Evolutionary conservation across 2,113 vertebrate species (phyloP).

Genomic region (Lynx canadensis): DNA sequence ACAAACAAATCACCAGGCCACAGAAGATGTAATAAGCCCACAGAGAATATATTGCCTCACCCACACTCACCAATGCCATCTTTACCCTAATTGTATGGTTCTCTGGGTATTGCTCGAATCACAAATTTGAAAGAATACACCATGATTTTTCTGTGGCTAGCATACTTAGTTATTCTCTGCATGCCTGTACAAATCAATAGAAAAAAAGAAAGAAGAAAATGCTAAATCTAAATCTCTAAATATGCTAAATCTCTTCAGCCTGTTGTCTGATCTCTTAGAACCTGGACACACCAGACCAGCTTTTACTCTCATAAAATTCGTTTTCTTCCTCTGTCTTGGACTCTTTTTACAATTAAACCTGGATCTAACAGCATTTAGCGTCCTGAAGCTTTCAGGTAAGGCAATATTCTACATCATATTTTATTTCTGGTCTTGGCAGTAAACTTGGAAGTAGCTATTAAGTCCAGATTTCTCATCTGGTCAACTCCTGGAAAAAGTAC

Average conservation of each 20-base stretch:
- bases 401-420: conserved; percentile 67
- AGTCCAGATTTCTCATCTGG: conserved; percentile 68
- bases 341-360: conserved; percentile 58
- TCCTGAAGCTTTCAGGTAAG: conserved; percentile 68
- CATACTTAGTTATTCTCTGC: conserved; percentile 24
- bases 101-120: neutral
- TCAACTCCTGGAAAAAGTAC: conserved; percentile 58
- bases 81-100: neutral
- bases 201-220: neutral
- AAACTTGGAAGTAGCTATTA: conserved; percentile 67
- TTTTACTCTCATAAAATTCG: conserved; percentile 57
- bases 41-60: neutral
- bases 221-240: too few relatives aligned
- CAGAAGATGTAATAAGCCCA: neutral
- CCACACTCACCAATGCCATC: neutral
- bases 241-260: conserved; percentile 48
- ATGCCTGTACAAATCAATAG: conserved; percentile 35
- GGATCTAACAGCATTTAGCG: conserved; percentile 56
- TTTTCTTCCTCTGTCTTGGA: conserved; percentile 56
- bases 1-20: neutral
- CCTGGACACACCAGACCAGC: neutral
- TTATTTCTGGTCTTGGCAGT: conserved; percentile 72
- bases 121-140: conserved; percentile 50
- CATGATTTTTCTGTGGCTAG: conserved; percentile 4
- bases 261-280: conserved; percentile 51